Evolutionary conservation across 2,888 invertebrate species (phyloP).

Genomic region (Drosophila subquinaria): DNA sequence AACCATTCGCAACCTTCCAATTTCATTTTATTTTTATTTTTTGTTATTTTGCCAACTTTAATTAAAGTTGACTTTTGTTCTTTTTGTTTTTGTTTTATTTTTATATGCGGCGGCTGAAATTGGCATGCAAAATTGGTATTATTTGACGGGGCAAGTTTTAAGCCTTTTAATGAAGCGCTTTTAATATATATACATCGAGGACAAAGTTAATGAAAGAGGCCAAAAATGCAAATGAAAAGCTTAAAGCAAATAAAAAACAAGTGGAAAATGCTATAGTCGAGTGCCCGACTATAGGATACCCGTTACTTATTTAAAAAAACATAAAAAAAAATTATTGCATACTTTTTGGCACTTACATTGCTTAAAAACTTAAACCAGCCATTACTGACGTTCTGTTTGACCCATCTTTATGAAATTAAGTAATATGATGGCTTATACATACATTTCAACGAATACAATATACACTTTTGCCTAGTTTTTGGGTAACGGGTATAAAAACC

Average conservation of each 20-base stretch:
- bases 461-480: too few species aligned
- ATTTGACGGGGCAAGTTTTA: conserved; percentile 61
- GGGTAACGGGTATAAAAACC: background rate
- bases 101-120: conserved; percentile 31
- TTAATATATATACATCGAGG: conserved; percentile 43
- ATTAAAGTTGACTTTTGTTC: conserved; percentile 35
- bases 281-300: too few species aligned
- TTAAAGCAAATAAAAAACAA: background rate
- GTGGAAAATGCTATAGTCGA: too few species aligned
- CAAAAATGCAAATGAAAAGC: conserved; percentile 56
- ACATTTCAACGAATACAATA: too few species aligned
- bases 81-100: conserved; percentile 10
- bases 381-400: too few species aligned
- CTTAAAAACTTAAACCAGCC: too few species aligned
- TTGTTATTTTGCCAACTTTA: conserved; percentile 26
- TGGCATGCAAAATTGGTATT: conserved; percentile 35
- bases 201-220: conserved; percentile 53
- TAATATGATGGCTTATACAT: too few species aligned
- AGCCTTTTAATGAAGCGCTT: conserved; percentile 66
- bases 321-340: too few species aligned
- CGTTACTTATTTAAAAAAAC: too few species aligned
- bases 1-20: conserved; percentile 14
- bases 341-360: too few species aligned
- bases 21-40: conserved; percentile 29
- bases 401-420: too few species aligned